Evolutionary conservation across 2,888 invertebrate genomes (phyloP).

Genomic region (Drosophila rubida): DNA sequence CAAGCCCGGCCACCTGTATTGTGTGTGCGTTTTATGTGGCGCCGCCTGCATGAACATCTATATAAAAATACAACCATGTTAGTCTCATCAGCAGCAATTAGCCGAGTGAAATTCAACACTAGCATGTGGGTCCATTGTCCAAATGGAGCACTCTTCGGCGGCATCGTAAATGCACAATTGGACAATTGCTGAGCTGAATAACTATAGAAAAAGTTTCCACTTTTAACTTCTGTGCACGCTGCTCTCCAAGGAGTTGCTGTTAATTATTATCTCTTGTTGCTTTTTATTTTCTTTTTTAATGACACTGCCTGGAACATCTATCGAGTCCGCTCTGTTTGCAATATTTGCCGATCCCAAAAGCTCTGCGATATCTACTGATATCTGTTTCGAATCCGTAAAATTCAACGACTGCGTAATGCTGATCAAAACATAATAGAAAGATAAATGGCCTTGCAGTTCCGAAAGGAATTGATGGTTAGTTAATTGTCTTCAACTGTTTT

Average conservation of each 20-base stretch:
- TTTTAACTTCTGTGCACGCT: conserved; percentile 23
- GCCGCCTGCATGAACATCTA: conserved; percentile 58
- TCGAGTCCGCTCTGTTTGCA: not conserved
- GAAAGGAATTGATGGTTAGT: too few species aligned
- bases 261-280: not conserved
- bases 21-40: conserved; percentile 58
- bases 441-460: too few species aligned
- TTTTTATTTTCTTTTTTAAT: conserved; percentile 1
- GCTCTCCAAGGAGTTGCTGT: conserved; percentile 41
- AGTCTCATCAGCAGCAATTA: conserved; percentile 69
- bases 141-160: conserved; percentile 58
- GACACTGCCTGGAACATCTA: not conserved
- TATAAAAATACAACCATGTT: conserved; percentile 60
- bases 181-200: conserved; percentile 56
- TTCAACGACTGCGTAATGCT: too few species aligned
- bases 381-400: too few species aligned
- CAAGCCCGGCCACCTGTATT: conserved; percentile 22
- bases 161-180: conserved; percentile 53
- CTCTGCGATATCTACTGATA: too few species aligned
- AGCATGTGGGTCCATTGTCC: conserved; percentile 67
- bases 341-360: not conserved
- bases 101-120: conserved; percentile 76
- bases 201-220: conserved; percentile 58
- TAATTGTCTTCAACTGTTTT: too few species aligned
- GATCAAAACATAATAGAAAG: too few species aligned